Evolutionary conservation across 2,888 invertebrate genomes (phyloP), one percentile per base, ranked within the genome.

Genomic region (Oscheius sp.): DNA sequence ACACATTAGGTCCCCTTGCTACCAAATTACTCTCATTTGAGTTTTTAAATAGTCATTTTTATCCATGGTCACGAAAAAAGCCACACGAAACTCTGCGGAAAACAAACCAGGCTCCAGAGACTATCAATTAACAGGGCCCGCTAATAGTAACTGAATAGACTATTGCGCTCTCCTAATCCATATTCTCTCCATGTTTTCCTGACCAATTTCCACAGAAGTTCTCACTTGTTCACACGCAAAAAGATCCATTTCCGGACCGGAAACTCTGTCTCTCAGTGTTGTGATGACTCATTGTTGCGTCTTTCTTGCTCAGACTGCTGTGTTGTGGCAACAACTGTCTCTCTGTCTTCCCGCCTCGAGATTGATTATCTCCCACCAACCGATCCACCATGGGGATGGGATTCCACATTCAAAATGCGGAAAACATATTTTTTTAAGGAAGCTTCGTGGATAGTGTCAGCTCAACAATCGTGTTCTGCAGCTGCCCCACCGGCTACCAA

Each of bases 301-400:
- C 21, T 21, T 13, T 29, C 68, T 42, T 42, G 4, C 42, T 42
- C 42, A 42, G 42, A 42, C 42, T 42, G 10, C 57, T 9, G 35
- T 53, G 55, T 57, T 68, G 68, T 35, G 50, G 50, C 59, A 70
- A 59, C 70, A 70, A 70, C 70, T 59, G 70, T 70, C 51, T 62
- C 53, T 53, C 53, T 53, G n/a, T 29, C 42, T n/a, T 7, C 11
- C 62, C 13, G 9, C 21, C 35, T 35, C 32, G 2, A 10, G 13
- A 47, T 62, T 47, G 42, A 47, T 62, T 35, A n/a, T 47, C 48
- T 59, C 59, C 32, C 59, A 59, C 21, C 33, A n/a, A n/a, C n/a
- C 35, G 21, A 21, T 21, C 21, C 21, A 21, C 21, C 21, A 21
- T 21, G 21, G 21, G 21, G 21, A 21, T 21, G 21, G 21, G 21